Evolutionary conservation across 2,113 vertebrate genomes (phyloP), one percentile per base, ranked within the genome.

Genomic region (Ornithorhynchus anatinus): DNA sequence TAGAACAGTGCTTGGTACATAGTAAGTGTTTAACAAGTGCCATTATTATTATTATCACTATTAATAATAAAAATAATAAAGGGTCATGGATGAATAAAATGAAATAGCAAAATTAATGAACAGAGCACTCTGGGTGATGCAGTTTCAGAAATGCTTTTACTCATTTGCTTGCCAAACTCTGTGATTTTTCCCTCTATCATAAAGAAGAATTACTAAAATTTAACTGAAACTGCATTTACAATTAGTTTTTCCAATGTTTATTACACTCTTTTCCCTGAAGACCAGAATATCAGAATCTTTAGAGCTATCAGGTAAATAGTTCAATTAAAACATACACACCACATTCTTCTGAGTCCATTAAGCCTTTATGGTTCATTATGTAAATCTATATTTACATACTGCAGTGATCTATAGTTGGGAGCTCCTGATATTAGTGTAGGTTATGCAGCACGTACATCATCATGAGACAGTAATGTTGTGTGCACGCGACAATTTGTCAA

Each of bases 311-410:
- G 42, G 20, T 25, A 33, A 32, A 4, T 7, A 27, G 25, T 43
- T 27, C 5, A 2, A 2, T 7, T 16, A 23, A 40, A 8, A 22
- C 1, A 1, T 10, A 16, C 17, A 19, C 7, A 4, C 3, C 29
- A 13, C 11, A 50, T 50, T 17, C 45, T 16, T 8, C 32, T 44
- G 14, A 19, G 10, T 17, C 5, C 15, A 14, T 16, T 5, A 4
- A 13, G 39, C 12, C 38, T 29, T 39, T 23, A 5, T 14, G 12
- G 9, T 50, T 20, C 20, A 39, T 50, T 3, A 5, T 15, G 22
- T 8, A 7, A 64, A 50, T 9, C 7, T 6, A 8, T 39, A 10
- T 71, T 57, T 57, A 50, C 47, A 50, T 50, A 50, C 19, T 17
- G 25, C 47, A 27, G 47, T 50, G 23, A 50, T 31, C 25, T 50